These are phyloP conservation scores for Tribolium castaneum DNA, from an alignment of 1,140 invertebrate genomes.

Conservation along the genomic window DNA sequence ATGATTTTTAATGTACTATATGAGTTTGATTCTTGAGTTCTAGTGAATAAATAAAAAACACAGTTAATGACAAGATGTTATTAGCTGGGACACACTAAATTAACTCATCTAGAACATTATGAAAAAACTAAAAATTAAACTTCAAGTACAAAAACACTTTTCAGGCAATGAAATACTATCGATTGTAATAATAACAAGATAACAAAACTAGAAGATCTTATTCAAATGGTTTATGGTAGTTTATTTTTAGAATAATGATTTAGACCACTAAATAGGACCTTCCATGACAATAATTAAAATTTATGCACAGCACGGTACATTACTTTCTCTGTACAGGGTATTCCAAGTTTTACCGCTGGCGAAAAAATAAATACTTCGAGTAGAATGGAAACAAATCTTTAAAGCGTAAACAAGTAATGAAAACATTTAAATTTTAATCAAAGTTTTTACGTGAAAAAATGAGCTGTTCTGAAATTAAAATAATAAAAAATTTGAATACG, in stretches of 20 bases:
- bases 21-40: no score
- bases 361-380: no score
- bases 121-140: slow-evolving; percentile 13
- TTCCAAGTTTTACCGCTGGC: no score
- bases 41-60: no score
- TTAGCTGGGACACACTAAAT: neutral
- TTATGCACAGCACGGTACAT: slow-evolving; percentile 29
- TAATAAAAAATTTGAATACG: no score
- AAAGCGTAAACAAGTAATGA: no score
- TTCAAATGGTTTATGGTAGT: neutral
- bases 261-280: slow-evolving; percentile 3
- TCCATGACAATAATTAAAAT: neutral
- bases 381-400: no score
- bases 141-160: slow-evolving; percentile 26
- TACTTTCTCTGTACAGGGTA: slow-evolving; percentile 10
- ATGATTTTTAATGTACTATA: no score
- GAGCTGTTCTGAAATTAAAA: no score
- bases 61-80: no score
- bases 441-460: no score
- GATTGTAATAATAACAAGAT: neutral
- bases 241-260: neutral
- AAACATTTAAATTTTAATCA: no score
- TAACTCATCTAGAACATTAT: neutral
- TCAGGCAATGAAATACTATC: slow-evolving; percentile 4
- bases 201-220: neutral